These are phyloP conservation scores for Remorina albescens DNA, from an alignment of 2,797 vertebrate species.

Conservation along the genomic window DNA sequence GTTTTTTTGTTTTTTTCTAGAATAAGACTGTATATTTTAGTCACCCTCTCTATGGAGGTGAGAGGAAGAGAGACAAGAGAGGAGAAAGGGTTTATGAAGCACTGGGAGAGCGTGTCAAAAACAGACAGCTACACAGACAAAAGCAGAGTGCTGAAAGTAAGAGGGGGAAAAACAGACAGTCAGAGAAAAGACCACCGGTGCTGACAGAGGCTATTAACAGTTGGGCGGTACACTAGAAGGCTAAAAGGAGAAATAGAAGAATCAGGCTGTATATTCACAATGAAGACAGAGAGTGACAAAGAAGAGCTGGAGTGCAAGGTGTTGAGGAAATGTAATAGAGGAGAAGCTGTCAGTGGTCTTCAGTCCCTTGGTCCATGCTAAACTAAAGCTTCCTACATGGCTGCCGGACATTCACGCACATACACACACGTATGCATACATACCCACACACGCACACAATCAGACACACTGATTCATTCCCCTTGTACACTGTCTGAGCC, in stretches of 20 bases:
- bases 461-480: constrained; percentile 45
- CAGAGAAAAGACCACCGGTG: constrained; percentile 59
- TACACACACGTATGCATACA: constrained; percentile 21
- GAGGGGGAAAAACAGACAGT: constrained; percentile 21
- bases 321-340: constrained; percentile 46
- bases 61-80: constrained; percentile 52
- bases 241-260: constrained; percentile 54
- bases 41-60: constrained; percentile 54
- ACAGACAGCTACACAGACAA: constrained; percentile 76
- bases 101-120: constrained; percentile 73
- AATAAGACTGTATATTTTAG: constrained; percentile 67
- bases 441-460: constrained; percentile 34
- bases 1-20: too few species aligned
- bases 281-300: constrained; percentile 67
- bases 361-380: constrained; percentile 43
- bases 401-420: constrained; percentile 24
- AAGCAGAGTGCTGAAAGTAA: constrained; percentile 67
- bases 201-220: constrained; percentile 75
- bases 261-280: constrained; percentile 58
- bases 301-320: constrained; percentile 55
- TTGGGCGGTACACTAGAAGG: constrained; percentile 46
- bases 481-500: constrained; percentile 77
- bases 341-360: constrained; percentile 47
- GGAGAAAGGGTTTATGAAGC: constrained; percentile 64
- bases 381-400: constrained; percentile 49